These are phyloP conservation scores for Hydrophis major DNA, from an alignment of 2,797 vertebrate genomes.

Conservation along the genomic window DNA sequence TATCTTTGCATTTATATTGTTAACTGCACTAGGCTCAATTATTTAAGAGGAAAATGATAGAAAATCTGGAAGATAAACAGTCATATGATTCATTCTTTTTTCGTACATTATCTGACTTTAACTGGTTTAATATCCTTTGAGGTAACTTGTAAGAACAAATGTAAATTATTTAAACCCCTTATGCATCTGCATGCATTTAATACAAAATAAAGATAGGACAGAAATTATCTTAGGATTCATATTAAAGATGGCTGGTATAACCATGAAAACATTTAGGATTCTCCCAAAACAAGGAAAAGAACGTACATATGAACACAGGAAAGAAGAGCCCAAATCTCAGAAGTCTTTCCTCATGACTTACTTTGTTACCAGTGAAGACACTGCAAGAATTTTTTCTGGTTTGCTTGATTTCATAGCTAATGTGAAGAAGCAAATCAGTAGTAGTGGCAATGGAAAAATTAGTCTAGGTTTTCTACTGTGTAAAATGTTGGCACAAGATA, in stretches of 20 bases:
- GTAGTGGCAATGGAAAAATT: neutral
- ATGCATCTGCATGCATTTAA: neutral
- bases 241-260: neutral
- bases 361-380: neutral
- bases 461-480: neutral
- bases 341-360: neutral
- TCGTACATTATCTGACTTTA: neutral
- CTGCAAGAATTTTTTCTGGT: neutral
- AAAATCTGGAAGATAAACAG: neutral
- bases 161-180: neutral
- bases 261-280: neutral
- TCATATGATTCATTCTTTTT: neutral
- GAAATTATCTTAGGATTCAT: neutral
- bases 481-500: neutral
- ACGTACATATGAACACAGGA: neutral
- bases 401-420: neutral
- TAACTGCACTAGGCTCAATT: neutral
- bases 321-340: neutral
- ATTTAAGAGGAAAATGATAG: neutral
- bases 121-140: neutral
- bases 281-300: neutral
- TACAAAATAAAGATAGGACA: neutral
- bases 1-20: neutral
- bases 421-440: neutral
- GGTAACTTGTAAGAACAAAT: neutral